Evolutionary conservation across 1,140 invertebrate species (phyloP).

Genomic region (Lasioglossum albipes): DNA sequence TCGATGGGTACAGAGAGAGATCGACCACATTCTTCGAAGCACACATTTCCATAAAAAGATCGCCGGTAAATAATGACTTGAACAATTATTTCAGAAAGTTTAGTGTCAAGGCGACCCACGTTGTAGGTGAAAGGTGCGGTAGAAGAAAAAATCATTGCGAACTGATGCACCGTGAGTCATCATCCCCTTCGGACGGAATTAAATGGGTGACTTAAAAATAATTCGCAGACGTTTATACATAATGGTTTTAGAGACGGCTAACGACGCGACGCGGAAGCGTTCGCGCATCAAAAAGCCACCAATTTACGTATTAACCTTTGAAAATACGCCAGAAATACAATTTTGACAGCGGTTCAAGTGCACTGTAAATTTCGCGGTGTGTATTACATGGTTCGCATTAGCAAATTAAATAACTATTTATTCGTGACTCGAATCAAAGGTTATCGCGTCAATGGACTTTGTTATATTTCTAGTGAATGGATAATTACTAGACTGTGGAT

Average conservation of each 20-base stretch:
- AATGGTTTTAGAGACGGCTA: not conserved
- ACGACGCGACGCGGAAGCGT: not conserved
- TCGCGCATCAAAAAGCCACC: not conserved
- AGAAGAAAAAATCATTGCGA: slow-evolving; percentile 21
- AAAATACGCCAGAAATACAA: slow-evolving; percentile 23
- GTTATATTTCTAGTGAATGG: not conserved
- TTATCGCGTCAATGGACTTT: not conserved
- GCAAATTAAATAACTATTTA: not conserved
- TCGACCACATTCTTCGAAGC: slow-evolving; percentile 2
- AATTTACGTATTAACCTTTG: slow-evolving; percentile 10
- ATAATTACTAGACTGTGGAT: not conserved
- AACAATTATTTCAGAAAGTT: slow-evolving; percentile 48
- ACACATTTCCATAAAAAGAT: slow-evolving; percentile 30
- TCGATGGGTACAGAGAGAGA: slow-evolving; percentile 1
- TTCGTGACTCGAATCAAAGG: not conserved
- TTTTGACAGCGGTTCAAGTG: slow-evolving; percentile 10
- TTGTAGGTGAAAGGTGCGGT: slow-evolving; percentile 44
- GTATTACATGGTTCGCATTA: not conserved
- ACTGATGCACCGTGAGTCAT: slow-evolving; percentile 40
- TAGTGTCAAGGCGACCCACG: slow-evolving; percentile 51
- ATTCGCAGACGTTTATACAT: not conserved
- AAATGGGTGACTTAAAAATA: slow-evolving; percentile 18
- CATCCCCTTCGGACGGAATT: slow-evolving; percentile 15
- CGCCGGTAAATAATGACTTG: slow-evolving; percentile 30
- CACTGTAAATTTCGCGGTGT: not conserved